Conservation (phyloP, 2,888 invertebrate species). For the Thymelicus sylvestris region DNA sequence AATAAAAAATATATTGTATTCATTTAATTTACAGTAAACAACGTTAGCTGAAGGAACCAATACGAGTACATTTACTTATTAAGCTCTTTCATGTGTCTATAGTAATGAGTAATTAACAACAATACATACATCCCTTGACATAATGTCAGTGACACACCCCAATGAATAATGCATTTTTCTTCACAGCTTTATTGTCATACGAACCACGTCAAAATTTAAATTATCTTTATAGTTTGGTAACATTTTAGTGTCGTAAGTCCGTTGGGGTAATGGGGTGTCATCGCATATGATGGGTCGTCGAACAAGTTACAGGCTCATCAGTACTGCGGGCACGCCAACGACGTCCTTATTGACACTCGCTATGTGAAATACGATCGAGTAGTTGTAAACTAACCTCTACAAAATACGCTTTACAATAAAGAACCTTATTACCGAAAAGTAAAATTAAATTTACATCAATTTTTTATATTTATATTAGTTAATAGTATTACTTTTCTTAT, state of each 20-base stretch:
- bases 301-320: slow-evolving; percentile 70
- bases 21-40: too few relatives aligned
- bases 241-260: slow-evolving; percentile 73
- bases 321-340: slow-evolving; percentile 55
- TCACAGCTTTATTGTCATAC: slow-evolving; percentile 37
- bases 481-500: too few relatives aligned
- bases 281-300: slow-evolving; percentile 75
- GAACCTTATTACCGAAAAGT: background rate
- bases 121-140: too few relatives aligned
- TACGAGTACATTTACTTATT: too few relatives aligned
- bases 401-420: background rate
- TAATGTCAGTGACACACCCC: too few relatives aligned
- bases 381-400: slow-evolving; percentile 22
- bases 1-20: too few relatives aligned
- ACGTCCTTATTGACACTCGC: slow-evolving; percentile 68
- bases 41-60: too few relatives aligned
- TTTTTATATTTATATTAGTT: too few relatives aligned
- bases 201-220: slow-evolving; percentile 40
- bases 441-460: background rate
- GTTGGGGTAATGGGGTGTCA: slow-evolving; percentile 81
- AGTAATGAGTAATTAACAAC: too few relatives aligned
- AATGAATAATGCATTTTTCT: too few relatives aligned
- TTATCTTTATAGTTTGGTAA: slow-evolving; percentile 56
- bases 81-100: too few relatives aligned
- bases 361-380: slow-evolving; percentile 59